Conservation (phyloP, 1,140 invertebrate genomes). For the Euwallacea similis region DNA sequence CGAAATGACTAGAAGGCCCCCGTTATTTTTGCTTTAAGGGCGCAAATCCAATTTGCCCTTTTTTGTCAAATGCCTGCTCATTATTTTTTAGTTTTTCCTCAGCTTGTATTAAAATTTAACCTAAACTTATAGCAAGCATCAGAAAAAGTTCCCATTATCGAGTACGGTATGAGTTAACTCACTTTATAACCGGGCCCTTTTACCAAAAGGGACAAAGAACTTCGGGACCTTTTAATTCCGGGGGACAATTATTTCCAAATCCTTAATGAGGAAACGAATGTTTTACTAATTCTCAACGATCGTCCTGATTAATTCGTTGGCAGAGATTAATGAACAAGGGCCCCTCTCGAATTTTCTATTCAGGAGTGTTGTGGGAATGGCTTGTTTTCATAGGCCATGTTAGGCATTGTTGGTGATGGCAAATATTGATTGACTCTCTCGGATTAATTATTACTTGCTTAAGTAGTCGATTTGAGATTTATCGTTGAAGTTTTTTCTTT, state of each 20-base stretch:
- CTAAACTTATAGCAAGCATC: no score
- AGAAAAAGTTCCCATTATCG: no score
- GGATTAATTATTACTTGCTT: constrained; percentile 5
- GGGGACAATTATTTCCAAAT: constrained; percentile 36
- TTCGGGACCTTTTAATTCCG: constrained; percentile 31
- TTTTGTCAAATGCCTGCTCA: not conserved
- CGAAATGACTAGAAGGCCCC: constrained; percentile 2
- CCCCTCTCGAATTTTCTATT: constrained; percentile 23
- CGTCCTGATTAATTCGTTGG: constrained; percentile 33
- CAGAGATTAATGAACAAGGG: constrained; percentile 30
- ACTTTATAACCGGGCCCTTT: constrained; percentile 15
- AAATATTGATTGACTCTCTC: constrained; percentile 23
- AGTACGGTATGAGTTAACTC: constrained; percentile 4
- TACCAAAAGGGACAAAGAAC: constrained; percentile 24
- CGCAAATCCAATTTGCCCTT: constrained; percentile 6
- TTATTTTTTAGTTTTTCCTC: not conserved
- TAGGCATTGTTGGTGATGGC: constrained; percentile 6
- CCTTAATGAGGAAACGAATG: constrained; percentile 37
- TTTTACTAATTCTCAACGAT: constrained; percentile 35
- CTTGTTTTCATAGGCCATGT: constrained; percentile 15
- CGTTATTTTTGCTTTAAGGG: constrained; percentile 1
- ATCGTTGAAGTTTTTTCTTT: not conserved
- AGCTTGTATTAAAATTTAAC: no score
- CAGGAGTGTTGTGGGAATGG: constrained; percentile 13
- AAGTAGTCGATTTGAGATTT: not conserved